Conservation (phyloP, 2,797 vertebrate genomes). For the Gymnoscopelus braueri region DNA sequence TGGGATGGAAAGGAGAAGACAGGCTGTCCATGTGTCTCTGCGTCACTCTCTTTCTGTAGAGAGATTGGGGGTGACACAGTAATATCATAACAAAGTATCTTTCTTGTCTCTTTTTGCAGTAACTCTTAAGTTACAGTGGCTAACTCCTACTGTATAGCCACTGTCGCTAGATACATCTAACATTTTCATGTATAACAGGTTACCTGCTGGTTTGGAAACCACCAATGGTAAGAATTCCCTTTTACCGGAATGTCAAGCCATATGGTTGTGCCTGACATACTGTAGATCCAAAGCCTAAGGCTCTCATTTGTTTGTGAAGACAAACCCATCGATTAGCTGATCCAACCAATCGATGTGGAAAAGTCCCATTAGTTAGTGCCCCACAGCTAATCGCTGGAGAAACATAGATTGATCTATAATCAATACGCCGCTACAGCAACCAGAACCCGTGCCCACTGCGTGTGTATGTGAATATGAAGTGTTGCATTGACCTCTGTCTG, state of each 20-base stretch:
- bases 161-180: too few species aligned
- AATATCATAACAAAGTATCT: neutral
- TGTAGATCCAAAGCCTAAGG: slow-evolving; percentile 5
- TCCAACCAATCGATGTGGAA: slow-evolving; percentile 46
- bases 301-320: slow-evolving; percentile 40
- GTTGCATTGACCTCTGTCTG: slow-evolving; percentile 21
- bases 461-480: slow-evolving; percentile 24
- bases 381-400: slow-evolving; percentile 33
- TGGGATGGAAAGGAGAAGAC: slow-evolving; percentile 40
- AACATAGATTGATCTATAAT: slow-evolving; percentile 60
- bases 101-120: neutral
- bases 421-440: slow-evolving; percentile 44
- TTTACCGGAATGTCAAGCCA: neutral
- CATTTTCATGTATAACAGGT: neutral
- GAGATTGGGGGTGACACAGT: neutral
- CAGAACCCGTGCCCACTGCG: slow-evolving; percentile 3
- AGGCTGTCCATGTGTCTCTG: slow-evolving; percentile 41
- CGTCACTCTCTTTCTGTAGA: neutral
- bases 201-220: neutral
- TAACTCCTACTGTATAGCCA: neutral
- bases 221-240: neutral
- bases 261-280: slow-evolving; percentile 12
- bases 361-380: slow-evolving; percentile 57
- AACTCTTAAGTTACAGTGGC: neutral
- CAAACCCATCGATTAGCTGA: slow-evolving; percentile 56